These are phyloP conservation scores for Chroicocephalus ridibundus DNA, from an alignment of 2,113 vertebrate species.

Conservation along the genomic window DNA sequence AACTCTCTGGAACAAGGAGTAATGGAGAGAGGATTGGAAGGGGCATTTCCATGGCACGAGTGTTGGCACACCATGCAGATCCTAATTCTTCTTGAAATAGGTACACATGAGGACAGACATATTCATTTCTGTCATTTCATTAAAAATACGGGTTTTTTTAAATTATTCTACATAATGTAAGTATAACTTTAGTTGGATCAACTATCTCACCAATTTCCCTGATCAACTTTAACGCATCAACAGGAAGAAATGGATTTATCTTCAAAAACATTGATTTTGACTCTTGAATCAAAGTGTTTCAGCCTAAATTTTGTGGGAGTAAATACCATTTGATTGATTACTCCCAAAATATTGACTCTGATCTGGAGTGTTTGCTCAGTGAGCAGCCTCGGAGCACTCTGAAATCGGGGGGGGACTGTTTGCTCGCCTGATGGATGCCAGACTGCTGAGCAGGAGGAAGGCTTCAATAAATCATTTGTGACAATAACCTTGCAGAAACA, in stretches of 20 bases:
- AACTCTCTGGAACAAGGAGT: not conserved
- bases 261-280: not conserved
- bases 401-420: not conserved
- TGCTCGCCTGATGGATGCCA: not conserved
- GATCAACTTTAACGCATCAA: rapidly evolving
- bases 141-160: not conserved
- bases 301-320: not conserved
- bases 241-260: not conserved
- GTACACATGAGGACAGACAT: not conserved
- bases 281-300: not conserved
- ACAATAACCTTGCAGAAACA: constrained; percentile 32
- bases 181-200: not conserved
- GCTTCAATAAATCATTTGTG: constrained; percentile 47
- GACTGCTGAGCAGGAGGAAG: not conserved
- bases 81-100: not conserved
- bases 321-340: not conserved
- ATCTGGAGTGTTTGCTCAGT: constrained; percentile 27
- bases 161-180: not conserved
- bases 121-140: not conserved
- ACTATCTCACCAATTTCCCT: not conserved
- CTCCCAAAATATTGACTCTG: constrained; percentile 3
- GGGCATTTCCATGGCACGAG: not conserved
- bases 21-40: not conserved
- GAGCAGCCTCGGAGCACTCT: not conserved
- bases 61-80: not conserved